Percentiles rank a stretch among this genome's conserved stretches.
phyloP scores from a whole-genome alignment of 1,140 invertebrate genomes.

The Stenopsyche tienmushanensis region DNA sequence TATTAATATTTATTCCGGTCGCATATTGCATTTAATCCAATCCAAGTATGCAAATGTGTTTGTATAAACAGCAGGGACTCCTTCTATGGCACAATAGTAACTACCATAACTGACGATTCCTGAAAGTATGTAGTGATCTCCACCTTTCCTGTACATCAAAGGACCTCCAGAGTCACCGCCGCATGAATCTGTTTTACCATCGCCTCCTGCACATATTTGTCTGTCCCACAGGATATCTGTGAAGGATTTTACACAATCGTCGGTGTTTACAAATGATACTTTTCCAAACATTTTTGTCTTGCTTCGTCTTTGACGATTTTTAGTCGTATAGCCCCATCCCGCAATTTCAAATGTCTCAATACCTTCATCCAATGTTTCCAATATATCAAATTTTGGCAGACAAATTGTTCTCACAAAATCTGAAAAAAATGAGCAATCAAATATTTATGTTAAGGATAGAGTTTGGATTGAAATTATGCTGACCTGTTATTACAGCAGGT shows the following conservation, averaged over 20 bases:
- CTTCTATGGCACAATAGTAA: slow-evolving; percentile 63
- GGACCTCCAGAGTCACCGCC: slow-evolving; percentile 77
- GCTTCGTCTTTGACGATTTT: slow-evolving; percentile 46
- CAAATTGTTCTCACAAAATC: too few species aligned
- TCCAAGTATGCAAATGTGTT: slow-evolving; percentile 60
- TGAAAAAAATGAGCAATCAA: too few species aligned
- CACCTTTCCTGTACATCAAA: slow-evolving; percentile 57
- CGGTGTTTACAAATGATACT: too few species aligned
- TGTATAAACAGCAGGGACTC: slow-evolving; percentile 72
- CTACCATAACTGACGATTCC: slow-evolving; percentile 70
- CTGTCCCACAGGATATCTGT: slow-evolving; percentile 54
- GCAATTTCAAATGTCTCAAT: neutral
- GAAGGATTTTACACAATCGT: too few species aligned
- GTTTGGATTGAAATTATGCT: too few species aligned
- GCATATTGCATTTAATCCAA: slow-evolving; percentile 65
- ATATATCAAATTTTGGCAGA: too few species aligned
- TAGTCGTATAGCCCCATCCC: slow-evolving; percentile 9
- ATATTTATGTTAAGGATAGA: too few species aligned
- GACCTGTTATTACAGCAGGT: too few species aligned
- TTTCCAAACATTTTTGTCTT: too few species aligned
- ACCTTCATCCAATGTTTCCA: neutral
- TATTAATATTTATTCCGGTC: too few species aligned
- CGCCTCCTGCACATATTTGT: slow-evolving; percentile 66
- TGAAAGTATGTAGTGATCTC: slow-evolving; percentile 48
- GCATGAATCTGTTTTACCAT: slow-evolving; percentile 66